phyloP scores from a whole-genome alignment of 2,888 invertebrate species.

The Anthoptus insignis region DNA sequence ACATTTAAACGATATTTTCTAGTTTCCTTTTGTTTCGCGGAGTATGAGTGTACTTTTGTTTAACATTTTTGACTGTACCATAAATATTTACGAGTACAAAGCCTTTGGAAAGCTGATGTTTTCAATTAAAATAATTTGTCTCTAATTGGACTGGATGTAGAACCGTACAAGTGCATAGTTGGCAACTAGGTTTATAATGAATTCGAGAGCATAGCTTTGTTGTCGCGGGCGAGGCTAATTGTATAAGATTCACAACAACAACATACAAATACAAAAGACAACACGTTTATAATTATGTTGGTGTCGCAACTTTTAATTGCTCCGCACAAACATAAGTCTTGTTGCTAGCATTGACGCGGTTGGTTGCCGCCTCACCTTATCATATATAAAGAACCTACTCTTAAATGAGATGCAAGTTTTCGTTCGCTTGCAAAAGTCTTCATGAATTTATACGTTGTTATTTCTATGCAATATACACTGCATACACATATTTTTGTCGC shows the following conservation, averaged over 20 bases:
- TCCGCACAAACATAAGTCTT: slow-evolving; percentile 53
- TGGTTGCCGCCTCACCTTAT: slow-evolving; percentile 53
- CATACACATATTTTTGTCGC: too few relatives aligned
- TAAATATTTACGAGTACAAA: slow-evolving; percentile 6
- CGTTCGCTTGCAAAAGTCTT: slow-evolving; percentile 60
- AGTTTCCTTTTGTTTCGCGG: not conserved
- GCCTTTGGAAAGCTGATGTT: slow-evolving; percentile 10
- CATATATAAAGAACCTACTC: slow-evolving; percentile 65
- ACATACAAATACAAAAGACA: slow-evolving; percentile 41
- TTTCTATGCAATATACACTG: not conserved
- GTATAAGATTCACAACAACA: slow-evolving; percentile 43
- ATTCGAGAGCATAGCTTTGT: slow-evolving; percentile 26
- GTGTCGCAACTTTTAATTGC: slow-evolving; percentile 70
- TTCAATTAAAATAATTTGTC: slow-evolving; percentile 16
- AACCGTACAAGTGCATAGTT: slow-evolving; percentile 5
- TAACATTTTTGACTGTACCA: not conserved
- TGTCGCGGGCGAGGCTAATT: slow-evolving; percentile 25
- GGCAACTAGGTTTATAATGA: slow-evolving; percentile 22
- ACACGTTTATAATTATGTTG: slow-evolving; percentile 56
- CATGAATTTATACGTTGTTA: slow-evolving; percentile 45
- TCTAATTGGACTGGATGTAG: slow-evolving; percentile 21
- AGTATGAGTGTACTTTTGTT: not conserved
- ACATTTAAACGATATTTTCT: not conserved
- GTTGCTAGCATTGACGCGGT: slow-evolving; percentile 58
- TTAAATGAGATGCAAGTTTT: slow-evolving; percentile 58